A percentile compares a stretch with the other conserved stretches of the same genome.
Conservation (phyloP, 2,113 vertebrate species). For the Hydrolagus affinis region DNA sequence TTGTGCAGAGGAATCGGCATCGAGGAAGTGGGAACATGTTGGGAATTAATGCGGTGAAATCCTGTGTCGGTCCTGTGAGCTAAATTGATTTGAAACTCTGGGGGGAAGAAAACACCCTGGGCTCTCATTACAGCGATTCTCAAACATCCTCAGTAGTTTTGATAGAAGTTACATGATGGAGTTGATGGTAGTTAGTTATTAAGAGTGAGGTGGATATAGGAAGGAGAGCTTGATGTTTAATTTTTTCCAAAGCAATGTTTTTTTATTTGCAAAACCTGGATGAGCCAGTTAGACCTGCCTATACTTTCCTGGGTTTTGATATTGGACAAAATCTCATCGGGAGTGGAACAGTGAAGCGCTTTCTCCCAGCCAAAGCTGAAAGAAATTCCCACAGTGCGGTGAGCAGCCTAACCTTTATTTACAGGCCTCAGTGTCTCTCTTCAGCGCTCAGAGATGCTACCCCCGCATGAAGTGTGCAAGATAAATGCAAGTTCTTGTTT, state of each 20-base stretch:
- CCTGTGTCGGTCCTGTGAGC: constrained; percentile 2
- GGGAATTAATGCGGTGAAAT: not conserved
- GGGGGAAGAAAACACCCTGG: not conserved
- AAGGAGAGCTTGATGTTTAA: too few species aligned
- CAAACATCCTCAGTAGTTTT: not conserved
- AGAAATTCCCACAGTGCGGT: not conserved
- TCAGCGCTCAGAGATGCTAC: too few species aligned
- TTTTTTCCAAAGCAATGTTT: too few species aligned
- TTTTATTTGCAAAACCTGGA: too few species aligned
- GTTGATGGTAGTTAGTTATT: not conserved
- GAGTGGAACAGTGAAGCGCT: not conserved
- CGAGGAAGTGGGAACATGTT: not conserved
- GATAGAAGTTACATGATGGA: not conserved
- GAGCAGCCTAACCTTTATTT: not conserved
- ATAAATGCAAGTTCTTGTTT: not conserved
- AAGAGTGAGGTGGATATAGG: too few species aligned
- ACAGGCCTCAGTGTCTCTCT: not conserved
- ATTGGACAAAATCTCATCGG: not conserved
- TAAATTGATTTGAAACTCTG: not conserved
- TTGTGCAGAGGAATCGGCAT: constrained; percentile 2
- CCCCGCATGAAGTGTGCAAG: too few species aligned
- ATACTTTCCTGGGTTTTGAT: not conserved
- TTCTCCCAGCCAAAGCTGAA: not conserved
- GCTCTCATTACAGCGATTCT: not conserved
- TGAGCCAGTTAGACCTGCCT: too few species aligned